Conservation (phyloP, 2,888 invertebrate species). For the Melanchra persicariae region DNA sequence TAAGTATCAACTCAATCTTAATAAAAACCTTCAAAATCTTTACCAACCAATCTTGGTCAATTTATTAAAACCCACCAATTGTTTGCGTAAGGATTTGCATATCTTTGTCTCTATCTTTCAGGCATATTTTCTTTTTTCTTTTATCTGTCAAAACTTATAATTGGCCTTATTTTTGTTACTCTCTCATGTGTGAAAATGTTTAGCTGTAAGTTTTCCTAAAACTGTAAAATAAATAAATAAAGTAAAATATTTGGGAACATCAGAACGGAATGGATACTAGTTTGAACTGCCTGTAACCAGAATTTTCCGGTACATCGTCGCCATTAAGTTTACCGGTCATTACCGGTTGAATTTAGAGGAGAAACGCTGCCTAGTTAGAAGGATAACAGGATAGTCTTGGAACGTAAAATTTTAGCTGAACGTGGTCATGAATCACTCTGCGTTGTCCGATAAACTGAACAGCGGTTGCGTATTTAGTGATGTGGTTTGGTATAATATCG, state of each 20-base stretch:
- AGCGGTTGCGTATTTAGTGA: conserved; percentile 45
- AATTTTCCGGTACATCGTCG: background rate
- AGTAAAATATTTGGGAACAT: background rate
- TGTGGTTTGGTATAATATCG: background rate
- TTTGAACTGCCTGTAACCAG: background rate
- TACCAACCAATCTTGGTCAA: conserved; percentile 6
- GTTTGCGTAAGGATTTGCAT: conserved; percentile 12
- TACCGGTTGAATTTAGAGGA: conserved; percentile 67
- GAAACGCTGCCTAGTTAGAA: conserved; percentile 56
- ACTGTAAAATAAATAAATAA: too few species aligned
- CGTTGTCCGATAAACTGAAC: conserved; percentile 57
- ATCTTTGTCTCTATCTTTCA: background rate
- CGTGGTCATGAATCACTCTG: conserved; percentile 60
- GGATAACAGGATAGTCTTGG: conserved; percentile 37
- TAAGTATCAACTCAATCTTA: conserved; percentile 10
- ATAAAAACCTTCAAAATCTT: conserved; percentile 11
- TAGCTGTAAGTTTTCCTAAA: too few species aligned
- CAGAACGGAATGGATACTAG: background rate
- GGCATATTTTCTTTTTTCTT: too few species aligned
- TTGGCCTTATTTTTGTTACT: too few species aligned
- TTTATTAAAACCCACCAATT: conserved; percentile 12
- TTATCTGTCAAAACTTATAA: too few species aligned
- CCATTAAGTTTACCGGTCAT: conserved; percentile 62
- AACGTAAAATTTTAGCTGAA: conserved; percentile 48
- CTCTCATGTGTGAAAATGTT: too few species aligned